These are phyloP conservation scores for Xiphophorus couchianus DNA, from an alignment of 2,113 vertebrate species.

Conservation along the genomic window DNA sequence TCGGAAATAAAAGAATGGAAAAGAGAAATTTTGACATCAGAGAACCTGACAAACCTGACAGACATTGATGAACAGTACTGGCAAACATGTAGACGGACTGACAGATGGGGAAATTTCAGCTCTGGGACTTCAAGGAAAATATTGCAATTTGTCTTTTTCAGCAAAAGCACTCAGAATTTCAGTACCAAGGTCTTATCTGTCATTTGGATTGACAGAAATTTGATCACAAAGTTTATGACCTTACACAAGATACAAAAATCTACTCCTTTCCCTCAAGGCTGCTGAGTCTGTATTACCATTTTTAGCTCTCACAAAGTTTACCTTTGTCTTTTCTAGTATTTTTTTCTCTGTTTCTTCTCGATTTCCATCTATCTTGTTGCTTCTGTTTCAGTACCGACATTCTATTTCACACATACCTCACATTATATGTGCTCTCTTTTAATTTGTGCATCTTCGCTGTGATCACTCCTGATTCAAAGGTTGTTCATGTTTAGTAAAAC, in stretches of 20 bases:
- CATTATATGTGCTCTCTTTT: not conserved
- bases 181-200: not conserved
- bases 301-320: slow-evolving; percentile 5
- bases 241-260: not conserved
- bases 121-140: not conserved
- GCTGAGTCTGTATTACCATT: not conserved
- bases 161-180: not conserved
- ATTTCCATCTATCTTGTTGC: not conserved
- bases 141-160: not conserved
- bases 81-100: not conserved
- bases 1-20: not conserved
- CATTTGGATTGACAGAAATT: not conserved
- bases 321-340: not conserved
- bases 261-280: not conserved
- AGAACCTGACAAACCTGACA: not conserved
- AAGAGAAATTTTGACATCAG: not conserved
- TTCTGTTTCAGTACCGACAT: slow-evolving; percentile 1
- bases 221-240: not conserved
- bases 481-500: slow-evolving; percentile 22
- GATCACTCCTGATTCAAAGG: slow-evolving; percentile 23
- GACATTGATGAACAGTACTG: not conserved
- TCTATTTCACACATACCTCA: not conserved
- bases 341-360: not conserved
- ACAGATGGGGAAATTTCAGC: not conserved
- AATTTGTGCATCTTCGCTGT: not conserved